Base-by-base conservation (phyloP, 1,140 invertebrate genomes). In the Drosophila kikkawai region DNA sequence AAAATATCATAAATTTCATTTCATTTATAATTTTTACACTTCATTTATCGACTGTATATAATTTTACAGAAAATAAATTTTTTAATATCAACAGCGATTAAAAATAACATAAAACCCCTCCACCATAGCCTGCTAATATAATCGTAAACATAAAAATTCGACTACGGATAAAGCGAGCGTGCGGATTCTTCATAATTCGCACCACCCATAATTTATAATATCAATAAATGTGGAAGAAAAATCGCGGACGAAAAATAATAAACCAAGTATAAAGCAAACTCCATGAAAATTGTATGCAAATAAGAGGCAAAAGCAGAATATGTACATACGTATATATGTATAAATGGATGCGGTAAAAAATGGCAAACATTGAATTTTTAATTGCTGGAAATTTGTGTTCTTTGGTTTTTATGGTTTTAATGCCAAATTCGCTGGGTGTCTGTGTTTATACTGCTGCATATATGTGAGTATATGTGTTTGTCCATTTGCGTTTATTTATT, bases 301-400 rank as follows among this genome's bases (percentile, higher is more conserved):
- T 55, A 29, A 45, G 48, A 51, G 37, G 44, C 6, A 55, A 79
- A 61, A 51, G 29, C 5, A 69, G 58, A 57, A 75, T 50, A 44
- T 32, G 5, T 11, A n/a, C 47, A 66, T 34, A 22, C n/a, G 22
- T 32, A 42, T 26, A 4, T 65, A 32, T 7, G n/a, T 65, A 37
- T 45, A 69, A 74, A 59, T 56, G 19, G 19, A n/a, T 42, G 57
- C 13, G 41, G 26, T 19, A 44, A 45, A 66, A 82, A 87, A 83
- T 69, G 53, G 67, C 77, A 87, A 87, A 80, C 80, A 87, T 84
- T 87, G 80, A 87, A 87, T 88, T 88, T 88, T 83, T 88, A 87
- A 88, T 87, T 88, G 80, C 80, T 88, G 67, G 57, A 80, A 83
- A 87, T 87, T 77, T 83, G 80, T 88, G 84, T 78, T 88, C 39